Evolutionary conservation across 2,888 invertebrate species (phyloP).

Genomic region (Spialia ferax): DNA sequence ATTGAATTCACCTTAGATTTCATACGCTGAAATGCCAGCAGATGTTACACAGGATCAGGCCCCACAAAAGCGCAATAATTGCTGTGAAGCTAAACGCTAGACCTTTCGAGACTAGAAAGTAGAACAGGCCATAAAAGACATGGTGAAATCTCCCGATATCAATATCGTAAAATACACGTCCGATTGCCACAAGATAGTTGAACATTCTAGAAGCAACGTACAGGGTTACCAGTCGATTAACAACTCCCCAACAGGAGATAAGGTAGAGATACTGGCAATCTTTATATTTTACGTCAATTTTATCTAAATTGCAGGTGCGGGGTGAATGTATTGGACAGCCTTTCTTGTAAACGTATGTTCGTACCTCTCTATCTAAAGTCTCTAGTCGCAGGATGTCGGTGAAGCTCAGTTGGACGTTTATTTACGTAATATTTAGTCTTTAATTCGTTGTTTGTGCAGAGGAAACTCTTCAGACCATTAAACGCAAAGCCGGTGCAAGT

Average conservation of each 20-base stretch:
- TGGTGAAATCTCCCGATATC: conserved; percentile 36
- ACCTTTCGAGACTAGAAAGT: conserved; percentile 37
- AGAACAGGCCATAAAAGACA: conserved; percentile 38
- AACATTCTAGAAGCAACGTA: conserved; percentile 49
- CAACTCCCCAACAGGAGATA: conserved; percentile 43
- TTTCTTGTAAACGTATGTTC: conserved; percentile 50
- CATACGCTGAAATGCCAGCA: conserved; percentile 6
- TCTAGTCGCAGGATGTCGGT: conserved; percentile 6
- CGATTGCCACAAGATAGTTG: conserved; percentile 47
- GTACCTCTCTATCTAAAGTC: conserved; percentile 31
- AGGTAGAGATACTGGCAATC: conserved; percentile 52
- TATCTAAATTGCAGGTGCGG: conserved; percentile 54
- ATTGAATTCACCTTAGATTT: neutral
- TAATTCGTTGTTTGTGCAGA: neutral
- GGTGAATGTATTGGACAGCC: conserved; percentile 49
- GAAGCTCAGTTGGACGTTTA: conserved; percentile 2
- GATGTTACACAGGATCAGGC: conserved; percentile 8
- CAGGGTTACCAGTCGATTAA: conserved; percentile 46
- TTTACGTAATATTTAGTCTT: conserved; percentile 9
- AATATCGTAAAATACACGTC: conserved; percentile 43
- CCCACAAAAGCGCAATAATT: conserved; percentile 33
- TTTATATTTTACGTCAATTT: conserved; percentile 54
- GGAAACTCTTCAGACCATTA: neutral
- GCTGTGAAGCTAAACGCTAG: conserved; percentile 32
- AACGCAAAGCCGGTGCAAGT: neutral